Evolutionary conservation across 2,113 vertebrate species (phyloP).

Genomic region (Nymphicus hollandicus): DNA sequence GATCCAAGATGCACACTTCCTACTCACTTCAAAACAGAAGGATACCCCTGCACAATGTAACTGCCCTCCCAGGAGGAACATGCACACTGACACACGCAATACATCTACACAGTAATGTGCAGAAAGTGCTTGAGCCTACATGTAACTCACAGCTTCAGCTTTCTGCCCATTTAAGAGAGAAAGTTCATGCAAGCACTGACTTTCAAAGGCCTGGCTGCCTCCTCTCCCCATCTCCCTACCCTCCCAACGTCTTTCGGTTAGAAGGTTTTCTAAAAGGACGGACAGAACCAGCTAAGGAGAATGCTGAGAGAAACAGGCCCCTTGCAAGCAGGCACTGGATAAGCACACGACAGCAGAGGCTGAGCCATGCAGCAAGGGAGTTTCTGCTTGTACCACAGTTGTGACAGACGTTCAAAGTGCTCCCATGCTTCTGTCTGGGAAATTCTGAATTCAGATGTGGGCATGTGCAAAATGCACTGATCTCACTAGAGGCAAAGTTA

Average conservation of each 20-base stretch:
- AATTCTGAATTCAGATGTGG: background rate
- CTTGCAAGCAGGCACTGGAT: background rate
- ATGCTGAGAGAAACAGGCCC: background rate
- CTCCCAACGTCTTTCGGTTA: background rate
- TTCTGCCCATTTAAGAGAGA: background rate
- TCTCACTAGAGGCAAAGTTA: background rate
- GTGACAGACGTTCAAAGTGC: fast-evolving
- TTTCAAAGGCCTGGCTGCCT: background rate
- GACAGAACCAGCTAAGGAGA: background rate
- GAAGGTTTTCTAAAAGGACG: background rate
- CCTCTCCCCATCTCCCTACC: too few relatives aligned
- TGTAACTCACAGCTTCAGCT: background rate
- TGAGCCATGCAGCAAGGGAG: background rate
- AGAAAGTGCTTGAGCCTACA: background rate
- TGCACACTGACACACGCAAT: background rate
- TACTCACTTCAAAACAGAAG: background rate
- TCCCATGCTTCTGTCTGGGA: background rate
- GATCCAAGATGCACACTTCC: background rate
- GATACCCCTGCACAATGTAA: fast-evolving
- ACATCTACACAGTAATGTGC: fast-evolving
- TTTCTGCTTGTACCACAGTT: background rate
- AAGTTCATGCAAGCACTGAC: background rate
- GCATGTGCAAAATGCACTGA: background rate
- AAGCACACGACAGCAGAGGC: background rate
- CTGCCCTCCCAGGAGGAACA: background rate